Conservation (phyloP, 2,888 invertebrate species). For the Rhabditoides inermis region DNA sequence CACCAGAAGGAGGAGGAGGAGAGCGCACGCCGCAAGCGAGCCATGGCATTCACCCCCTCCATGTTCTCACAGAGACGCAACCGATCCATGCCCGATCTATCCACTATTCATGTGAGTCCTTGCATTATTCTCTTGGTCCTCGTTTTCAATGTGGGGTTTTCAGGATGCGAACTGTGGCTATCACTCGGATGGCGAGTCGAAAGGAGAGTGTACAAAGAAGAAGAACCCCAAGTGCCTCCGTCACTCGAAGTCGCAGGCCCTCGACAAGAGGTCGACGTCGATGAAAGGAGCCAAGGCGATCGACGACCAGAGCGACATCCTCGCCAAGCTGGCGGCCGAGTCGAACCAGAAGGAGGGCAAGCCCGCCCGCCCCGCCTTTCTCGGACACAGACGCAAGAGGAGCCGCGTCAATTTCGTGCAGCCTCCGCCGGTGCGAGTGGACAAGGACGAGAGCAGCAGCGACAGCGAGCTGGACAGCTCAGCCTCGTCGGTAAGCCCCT, state of each 20-base stretch:
- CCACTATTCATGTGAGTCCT: slow-evolving; percentile 15
- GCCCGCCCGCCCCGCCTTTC: slow-evolving; percentile 10
- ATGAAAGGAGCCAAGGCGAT: neutral
- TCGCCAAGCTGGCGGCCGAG: neutral
- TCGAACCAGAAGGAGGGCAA: neutral
- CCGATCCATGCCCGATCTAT: slow-evolving; percentile 45
- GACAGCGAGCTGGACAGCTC: slow-evolving; percentile 26
- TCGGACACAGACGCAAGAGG: slow-evolving; percentile 19
- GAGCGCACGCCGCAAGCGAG: slow-evolving; percentile 8
- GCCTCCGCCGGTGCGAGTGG: neutral
- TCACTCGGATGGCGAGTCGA: slow-evolving; percentile 4
- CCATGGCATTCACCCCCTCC: slow-evolving; percentile 36
- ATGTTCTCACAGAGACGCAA: slow-evolving; percentile 36
- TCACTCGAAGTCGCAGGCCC: slow-evolving; percentile 15
- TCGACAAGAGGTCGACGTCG: slow-evolving; percentile 5
- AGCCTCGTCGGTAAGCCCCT: slow-evolving; percentile 24
- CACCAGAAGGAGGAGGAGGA: slow-evolving; percentile 19
- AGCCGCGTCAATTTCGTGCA: slow-evolving; percentile 16
- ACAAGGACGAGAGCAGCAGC: slow-evolving; percentile 1
- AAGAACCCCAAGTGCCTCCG: slow-evolving; percentile 5
- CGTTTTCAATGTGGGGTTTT: neutral
- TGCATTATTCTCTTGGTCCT: no score
- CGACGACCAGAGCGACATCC: neutral
- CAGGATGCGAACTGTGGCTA: neutral
- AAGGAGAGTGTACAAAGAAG: no score